These are phyloP conservation scores for Artibeus lituratus DNA, from an alignment of 2,797 vertebrate genomes.

Conservation along the genomic window DNA sequence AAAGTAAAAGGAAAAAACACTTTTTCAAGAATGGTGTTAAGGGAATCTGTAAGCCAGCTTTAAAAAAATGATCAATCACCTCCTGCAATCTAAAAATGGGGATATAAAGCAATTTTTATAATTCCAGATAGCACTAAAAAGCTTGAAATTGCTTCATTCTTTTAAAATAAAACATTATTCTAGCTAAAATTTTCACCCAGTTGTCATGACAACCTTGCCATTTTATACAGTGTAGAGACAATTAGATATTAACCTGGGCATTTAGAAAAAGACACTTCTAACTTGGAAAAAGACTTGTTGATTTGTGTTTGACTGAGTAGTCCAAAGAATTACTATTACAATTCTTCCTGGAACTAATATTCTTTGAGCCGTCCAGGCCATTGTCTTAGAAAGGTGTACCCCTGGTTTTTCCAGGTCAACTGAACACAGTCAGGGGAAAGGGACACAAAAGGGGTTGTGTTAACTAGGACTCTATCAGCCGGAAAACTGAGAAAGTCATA, in stretches of 20 bases:
- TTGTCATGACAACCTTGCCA: constrained; percentile 74
- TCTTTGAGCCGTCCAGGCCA: not conserved
- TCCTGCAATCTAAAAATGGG: constrained; percentile 63
- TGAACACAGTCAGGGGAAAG: not conserved
- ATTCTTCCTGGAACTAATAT: constrained; percentile 35
- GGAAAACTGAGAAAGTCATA: not conserved
- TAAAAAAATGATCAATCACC: constrained; percentile 67
- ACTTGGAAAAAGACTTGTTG: constrained; percentile 71
- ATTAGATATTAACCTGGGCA: constrained; percentile 76
- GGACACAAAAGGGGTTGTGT: not conserved
- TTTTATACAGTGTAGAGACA: constrained; percentile 67
- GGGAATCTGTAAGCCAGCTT: constrained; percentile 41
- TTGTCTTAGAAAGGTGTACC: constrained; percentile 21
- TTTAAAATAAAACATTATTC: constrained; percentile 75
- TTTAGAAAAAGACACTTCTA: constrained; percentile 66
- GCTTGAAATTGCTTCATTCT: constrained; percentile 75
- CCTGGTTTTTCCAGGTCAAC: constrained; percentile 36
- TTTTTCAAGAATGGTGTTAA: constrained; percentile 57
- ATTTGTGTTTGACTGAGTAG: constrained; percentile 62
- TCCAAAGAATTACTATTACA: constrained; percentile 48
- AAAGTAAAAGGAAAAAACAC: not conserved
- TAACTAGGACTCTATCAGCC: not conserved
- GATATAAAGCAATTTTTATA: constrained; percentile 70
- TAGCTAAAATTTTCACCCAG: constrained; percentile 70
- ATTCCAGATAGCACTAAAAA: constrained; percentile 72